Percentiles rank a stretch among this genome's conserved stretches.
phyloP scores from a whole-genome alignment of 2,888 invertebrate genomes.

The Griposia aprilina region DNA sequence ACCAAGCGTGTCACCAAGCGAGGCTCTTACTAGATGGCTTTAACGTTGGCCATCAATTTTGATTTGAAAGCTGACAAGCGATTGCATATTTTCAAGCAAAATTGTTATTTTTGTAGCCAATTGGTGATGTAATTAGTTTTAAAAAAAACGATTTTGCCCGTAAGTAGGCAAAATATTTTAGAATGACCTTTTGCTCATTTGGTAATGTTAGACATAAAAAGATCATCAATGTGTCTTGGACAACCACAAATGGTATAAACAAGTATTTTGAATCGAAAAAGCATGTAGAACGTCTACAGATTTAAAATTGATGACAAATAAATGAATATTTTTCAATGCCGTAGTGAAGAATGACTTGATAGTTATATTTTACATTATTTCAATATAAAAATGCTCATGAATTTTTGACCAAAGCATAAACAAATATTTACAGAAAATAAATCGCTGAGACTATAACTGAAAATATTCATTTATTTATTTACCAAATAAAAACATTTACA shows the following conservation, averaged over 20 bases:
- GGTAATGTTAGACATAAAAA: background rate
- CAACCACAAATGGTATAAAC: slow-evolving; percentile 42
- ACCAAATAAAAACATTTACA: slow-evolving; percentile 17
- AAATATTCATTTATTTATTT: slow-evolving; percentile 53
- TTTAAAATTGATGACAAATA: slow-evolving; percentile 26
- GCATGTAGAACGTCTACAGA: background rate
- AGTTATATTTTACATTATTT: background rate
- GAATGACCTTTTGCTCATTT: background rate
- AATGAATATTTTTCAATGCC: slow-evolving; percentile 45
- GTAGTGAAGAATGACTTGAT: background rate
- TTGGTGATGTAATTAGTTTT: background rate
- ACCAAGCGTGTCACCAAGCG: background rate
- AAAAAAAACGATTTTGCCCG: background rate
- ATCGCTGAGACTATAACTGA: slow-evolving; percentile 16
- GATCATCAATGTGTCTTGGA: slow-evolving; percentile 11
- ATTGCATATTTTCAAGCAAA: background rate
- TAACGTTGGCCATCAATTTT: background rate
- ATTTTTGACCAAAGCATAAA: background rate
- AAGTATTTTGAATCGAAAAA: background rate
- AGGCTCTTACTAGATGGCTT: no score
- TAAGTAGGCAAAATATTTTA: background rate
- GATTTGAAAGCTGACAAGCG: background rate
- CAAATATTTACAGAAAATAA: slow-evolving; percentile 32
- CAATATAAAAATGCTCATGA: background rate
- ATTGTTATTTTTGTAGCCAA: background rate